These are phyloP conservation scores for Tetrapedia diversipes DNA, from an alignment of 2,888 invertebrate species.

Conservation along the genomic window DNA sequence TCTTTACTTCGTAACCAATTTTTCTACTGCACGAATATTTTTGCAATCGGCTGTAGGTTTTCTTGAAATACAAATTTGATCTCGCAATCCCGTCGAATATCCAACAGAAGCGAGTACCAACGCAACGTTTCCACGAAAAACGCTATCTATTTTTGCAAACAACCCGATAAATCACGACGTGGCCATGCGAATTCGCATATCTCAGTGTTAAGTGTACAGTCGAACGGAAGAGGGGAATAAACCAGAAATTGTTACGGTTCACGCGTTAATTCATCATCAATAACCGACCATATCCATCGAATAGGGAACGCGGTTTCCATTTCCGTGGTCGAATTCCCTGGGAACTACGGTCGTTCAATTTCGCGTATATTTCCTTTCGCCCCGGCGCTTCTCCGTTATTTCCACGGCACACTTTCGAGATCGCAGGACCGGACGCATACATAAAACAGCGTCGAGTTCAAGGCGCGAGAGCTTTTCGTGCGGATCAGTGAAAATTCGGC, in stretches of 20 bases:
- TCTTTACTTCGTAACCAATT: too few relatives aligned
- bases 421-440: background rate
- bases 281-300: background rate
- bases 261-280: background rate
- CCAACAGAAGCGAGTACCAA: too few relatives aligned
- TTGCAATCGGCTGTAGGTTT: too few relatives aligned
- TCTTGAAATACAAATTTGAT: too few relatives aligned
- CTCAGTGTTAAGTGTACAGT: background rate
- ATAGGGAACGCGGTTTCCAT: background rate
- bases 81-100: too few relatives aligned
- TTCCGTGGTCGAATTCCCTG: background rate
- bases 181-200: background rate
- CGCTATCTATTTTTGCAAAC: too few relatives aligned
- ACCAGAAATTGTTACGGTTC: background rate
- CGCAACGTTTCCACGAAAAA: too few relatives aligned
- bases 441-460: conserved; percentile 17
- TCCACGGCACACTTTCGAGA: background rate
- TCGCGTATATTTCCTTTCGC: background rate
- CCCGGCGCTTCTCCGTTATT: background rate
- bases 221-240: background rate
- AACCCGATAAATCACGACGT: too few relatives aligned
- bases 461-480: conserved; percentile 18
- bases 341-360: background rate
- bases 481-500: conserved; percentile 47
- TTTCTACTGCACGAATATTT: too few relatives aligned